Evolutionary conservation across 2,888 invertebrate genomes (phyloP), one percentile per base, ranked within the genome.

Genomic region (Epistrophella euchroma): DNA sequence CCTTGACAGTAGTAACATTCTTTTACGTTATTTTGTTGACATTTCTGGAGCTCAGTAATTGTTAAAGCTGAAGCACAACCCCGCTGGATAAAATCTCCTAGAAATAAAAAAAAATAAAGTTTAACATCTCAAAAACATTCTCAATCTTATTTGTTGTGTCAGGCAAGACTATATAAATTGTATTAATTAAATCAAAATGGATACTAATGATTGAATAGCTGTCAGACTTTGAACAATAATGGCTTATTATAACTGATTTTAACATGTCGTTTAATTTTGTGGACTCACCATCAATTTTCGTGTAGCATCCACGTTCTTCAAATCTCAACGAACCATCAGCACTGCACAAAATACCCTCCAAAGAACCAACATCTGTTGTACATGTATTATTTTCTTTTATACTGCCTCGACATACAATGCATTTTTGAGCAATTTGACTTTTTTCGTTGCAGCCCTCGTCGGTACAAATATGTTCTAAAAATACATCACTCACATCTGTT

Each of bases 291-390:
- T 78, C 32, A 15, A 78, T 37, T 52, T 47, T 64, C 1, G 78
- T 78, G 28, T 83, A 88, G 50, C 88, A 88, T 6, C 88, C 88
- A 6, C 88, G 66, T 9, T 77, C 43, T 6, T 73, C 73, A 45
- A 58, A 86, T 45, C n/a, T 10, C 15, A 83, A 11, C 11, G 55
- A 62, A 15, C 70, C 73, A 2, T 47, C 37, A n/a, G n/a, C n/a
- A 2, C 15, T 11, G 9, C 87, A 87, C 0, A 75, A 13, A 9
- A 0, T 3, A 0, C 66, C 17, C 0, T 35, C 22, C 0, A 55
- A 9, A 4, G 3, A 32, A 0, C 45, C 28, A 66, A 35, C 25
- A 3, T 10, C 28, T 0, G 32, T 71, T 9, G 40, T 50, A 32
- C 87, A 87, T 4, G 15, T 1, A 17, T 60, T 70, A 0, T 55